Conservation (phyloP, 2,888 invertebrate genomes). For the Labia minor region DNA sequence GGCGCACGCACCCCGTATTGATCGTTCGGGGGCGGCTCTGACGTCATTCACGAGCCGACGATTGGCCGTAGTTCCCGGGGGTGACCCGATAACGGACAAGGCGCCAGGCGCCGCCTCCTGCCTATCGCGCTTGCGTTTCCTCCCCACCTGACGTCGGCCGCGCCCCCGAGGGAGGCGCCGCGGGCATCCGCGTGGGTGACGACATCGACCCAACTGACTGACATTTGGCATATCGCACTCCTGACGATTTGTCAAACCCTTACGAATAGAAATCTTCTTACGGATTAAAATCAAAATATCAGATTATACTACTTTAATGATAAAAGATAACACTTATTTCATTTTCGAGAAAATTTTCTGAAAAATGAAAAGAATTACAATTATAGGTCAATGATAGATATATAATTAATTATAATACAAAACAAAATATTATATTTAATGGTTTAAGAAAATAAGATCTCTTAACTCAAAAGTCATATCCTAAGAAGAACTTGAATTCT, state of each 20-base stretch:
- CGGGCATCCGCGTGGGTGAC: not conserved
- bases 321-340: no score
- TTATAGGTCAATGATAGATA: no score
- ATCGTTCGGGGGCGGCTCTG: not conserved
- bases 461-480: no score
- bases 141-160: not conserved
- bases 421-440: no score
- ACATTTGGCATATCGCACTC: not conserved
- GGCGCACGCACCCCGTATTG: constrained; percentile 3
- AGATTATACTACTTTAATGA: no score
- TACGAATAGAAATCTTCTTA: no score
- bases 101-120: not conserved
- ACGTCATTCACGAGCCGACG: not conserved
- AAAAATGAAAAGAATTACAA: no score
- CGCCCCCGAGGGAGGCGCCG: not conserved
- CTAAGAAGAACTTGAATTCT: no score
- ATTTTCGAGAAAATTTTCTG: no score
- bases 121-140: not conserved
- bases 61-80: not conserved
- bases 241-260: not conserved
- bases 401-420: no score
- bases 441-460: no score
- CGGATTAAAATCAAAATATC: no score
- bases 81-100: not conserved
- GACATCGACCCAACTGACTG: not conserved